Base-by-base conservation (phyloP, 1,140 invertebrate species). In the Ylistrum balloti region DNA sequence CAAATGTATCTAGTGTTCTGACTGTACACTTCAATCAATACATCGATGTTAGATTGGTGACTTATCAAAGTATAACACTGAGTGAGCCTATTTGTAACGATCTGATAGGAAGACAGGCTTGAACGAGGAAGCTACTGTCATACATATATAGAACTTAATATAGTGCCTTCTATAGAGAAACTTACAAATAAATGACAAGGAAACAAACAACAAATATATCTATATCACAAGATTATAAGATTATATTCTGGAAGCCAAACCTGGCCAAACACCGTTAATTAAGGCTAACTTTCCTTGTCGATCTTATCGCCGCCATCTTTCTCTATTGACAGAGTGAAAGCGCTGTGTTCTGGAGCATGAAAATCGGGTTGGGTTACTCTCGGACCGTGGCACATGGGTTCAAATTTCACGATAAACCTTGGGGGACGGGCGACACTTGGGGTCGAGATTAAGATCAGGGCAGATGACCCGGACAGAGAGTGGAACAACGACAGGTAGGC, bases 161-260 rank as follows among this genome's bases (percentile, higher is more conserved):
- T 1, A 45, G 9, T 45, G 35, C 35, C 13, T 13, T 38, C 35
- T 5, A 38, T 38, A 74, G 22, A 74, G 22, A 74, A 74, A 28
- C 56, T 7, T 74, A 74, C 56, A 74, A 74, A 74, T 74, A 28
- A 74, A 74, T 74, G 56, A 74, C 56, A 28, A n/a, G 56, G 56
- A 74, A 74, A 74, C n/a, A 74, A 74, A 74, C 56, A 74, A 74
- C 56, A 74, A 74, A 74, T 74, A 74, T 74, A 74, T 74, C 56
- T 74, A 28, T 74, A 74, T 74, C 56, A 74, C 56, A 5, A 74
- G 56, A 74, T 74, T 74, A 28, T n/a, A 28, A 74, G 56, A 74
- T 74, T 74, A 74, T 74, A 74, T n/a, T 11, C 56, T 74, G 22
- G n/a, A 74, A 74, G n/a, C 56, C n/a, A 74, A 74, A 74, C n/a